A percentile compares a stretch with the other conserved stretches of the same genome.
phyloP scores from a whole-genome alignment of 1,140 invertebrate species.

The Rhyacophila brunnea region DNA sequence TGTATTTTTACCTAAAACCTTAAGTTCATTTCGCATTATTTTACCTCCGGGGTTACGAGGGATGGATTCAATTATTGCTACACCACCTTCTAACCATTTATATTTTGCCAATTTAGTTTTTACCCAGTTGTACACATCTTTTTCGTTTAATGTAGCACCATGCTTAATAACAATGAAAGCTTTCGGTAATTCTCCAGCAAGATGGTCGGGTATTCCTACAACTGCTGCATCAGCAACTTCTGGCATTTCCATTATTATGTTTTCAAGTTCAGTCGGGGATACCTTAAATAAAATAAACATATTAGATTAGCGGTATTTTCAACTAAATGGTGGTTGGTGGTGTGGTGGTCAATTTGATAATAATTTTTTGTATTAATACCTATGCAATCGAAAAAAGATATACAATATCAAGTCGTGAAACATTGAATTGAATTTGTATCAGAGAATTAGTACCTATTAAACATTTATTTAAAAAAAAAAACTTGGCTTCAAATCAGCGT shows the following conservation, averaged over 20 bases:
- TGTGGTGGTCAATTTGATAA: too few species aligned
- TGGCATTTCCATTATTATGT: slow-evolving; percentile 69
- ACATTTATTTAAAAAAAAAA: too few species aligned
- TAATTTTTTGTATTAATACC: too few species aligned
- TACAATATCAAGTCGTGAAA: too few species aligned
- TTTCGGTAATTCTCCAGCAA: slow-evolving; percentile 71
- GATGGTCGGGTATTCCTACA: slow-evolving; percentile 71
- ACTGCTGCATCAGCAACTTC: slow-evolving; percentile 79
- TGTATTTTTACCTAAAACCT: slow-evolving; percentile 36
- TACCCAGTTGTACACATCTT: slow-evolving; percentile 61
- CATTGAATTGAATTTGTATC: too few species aligned
- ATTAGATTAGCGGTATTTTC: too few species aligned
- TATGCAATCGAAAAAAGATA: too few species aligned
- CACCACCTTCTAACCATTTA: slow-evolving; percentile 67
- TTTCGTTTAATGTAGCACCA: slow-evolving; percentile 55
- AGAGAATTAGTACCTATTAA: too few species aligned
- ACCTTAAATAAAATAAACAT: slow-evolving; percentile 67
- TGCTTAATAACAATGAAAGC: slow-evolving; percentile 73
- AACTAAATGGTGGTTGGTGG: too few species aligned
- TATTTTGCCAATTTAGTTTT: slow-evolving; percentile 64
- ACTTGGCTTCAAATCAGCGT: too few species aligned
- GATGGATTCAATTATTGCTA: slow-evolving; percentile 63
- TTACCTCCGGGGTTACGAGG: slow-evolving; percentile 76
- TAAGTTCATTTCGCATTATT: slow-evolving; percentile 68
- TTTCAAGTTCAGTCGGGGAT: slow-evolving; percentile 84